Base-by-base conservation (phyloP, 1,140 invertebrate genomes). In the Ridgeia piscesae region DNA sequence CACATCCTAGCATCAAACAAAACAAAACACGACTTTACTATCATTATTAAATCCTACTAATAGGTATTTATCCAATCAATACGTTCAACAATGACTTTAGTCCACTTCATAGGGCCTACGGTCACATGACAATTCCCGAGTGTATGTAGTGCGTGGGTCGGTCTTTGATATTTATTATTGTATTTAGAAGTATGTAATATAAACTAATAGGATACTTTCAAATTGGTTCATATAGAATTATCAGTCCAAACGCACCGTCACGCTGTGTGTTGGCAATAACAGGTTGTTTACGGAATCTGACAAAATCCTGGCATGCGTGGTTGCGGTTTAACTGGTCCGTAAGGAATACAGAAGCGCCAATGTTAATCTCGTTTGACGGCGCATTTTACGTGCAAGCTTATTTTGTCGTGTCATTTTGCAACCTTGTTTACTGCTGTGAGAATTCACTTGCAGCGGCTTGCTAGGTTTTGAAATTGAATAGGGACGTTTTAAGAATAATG, bases 1-100 rank as follows among this genome's bases (percentile, higher is more conserved):
- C 93, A 98, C 96, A 92, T 98, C 98, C 96, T 96, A 77, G 88
- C 91, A 93, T 21, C 42, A 93, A 89, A 93, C 50, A 48, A 88
- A 89, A 35, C n/a, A 48, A n/a, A n/a, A 27, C n/a, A 21, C 21
- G 92, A 17, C 14, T n/a, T 58, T 34, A 21, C 27, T 77, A 77
- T 27, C 17, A 77, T 27, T 31, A 77, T 77, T 77, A 27, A 0
- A 77, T 77, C 0, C 58, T 77, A 77, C 27, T 77, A 77, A 77
- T 31, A 77, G 58, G 11, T 77, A 77, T 21, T 77, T 77, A 31
- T 77, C 17, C 17, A 21, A 9, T 77, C 58, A 35, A 27, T 35
- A 31, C 31, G 34, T 42, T 9, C 34, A 77, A 6, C 11, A 31
- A 77, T 21, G 27, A 77, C 6, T 27, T 2, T 1, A 77, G 11